A percentile compares a stretch with the other conserved stretches of the same genome.
phyloP scores from a whole-genome alignment of 2,888 invertebrate species.

The Euzetes globulus region DNA sequence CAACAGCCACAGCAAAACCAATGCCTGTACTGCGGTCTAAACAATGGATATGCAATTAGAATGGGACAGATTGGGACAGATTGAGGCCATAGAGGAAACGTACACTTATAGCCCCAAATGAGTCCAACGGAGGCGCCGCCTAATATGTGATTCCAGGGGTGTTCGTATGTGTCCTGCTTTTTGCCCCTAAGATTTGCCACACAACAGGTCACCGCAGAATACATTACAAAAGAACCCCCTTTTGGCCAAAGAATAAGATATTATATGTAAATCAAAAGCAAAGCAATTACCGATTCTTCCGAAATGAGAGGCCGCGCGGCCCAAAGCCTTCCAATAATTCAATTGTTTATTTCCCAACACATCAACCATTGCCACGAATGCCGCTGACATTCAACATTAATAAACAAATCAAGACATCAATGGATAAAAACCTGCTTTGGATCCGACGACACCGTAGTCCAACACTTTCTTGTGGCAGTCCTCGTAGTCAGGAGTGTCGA shows the following conservation, averaged over 20 bases:
- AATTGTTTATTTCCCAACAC: not conserved
- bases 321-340: conserved; percentile 3
- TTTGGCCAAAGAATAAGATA: not conserved
- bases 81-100: not conserved
- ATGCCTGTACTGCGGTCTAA: not conserved
- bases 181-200: conserved; percentile 35
- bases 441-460: not conserved
- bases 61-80: too few relatives aligned
- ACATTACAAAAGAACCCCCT: conserved; percentile 10
- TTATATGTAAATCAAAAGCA: not conserved
- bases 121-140: conserved; percentile 34
- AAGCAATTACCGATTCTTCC: not conserved
- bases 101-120: conserved; percentile 31
- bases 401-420: not conserved
- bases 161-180: conserved; percentile 24
- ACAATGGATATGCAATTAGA: not conserved
- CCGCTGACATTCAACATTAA: not conserved
- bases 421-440: not conserved
- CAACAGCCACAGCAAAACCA: not conserved
- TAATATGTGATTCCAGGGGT: conserved; percentile 9
- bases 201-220: not conserved
- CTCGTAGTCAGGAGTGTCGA: conserved; percentile 31
- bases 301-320: not conserved
- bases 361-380: not conserved
- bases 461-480: conserved; percentile 19